Base-by-base conservation (phyloP, 2,797 vertebrate species). In the Sparus aurata region DNA sequence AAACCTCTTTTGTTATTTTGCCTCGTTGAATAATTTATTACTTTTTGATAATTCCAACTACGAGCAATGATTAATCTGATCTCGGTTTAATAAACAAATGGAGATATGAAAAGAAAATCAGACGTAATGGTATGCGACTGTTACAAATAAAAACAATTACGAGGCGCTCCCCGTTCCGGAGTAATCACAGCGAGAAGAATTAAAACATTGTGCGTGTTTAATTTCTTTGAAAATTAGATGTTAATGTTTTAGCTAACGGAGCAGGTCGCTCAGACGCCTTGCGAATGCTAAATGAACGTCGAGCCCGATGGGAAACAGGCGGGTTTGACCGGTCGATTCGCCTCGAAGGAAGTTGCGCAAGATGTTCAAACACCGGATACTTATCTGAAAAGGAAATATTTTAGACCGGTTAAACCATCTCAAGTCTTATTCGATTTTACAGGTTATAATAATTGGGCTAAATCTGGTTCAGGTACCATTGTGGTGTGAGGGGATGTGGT, bases 41-140 rank as follows among this genome's bases (percentile, higher is more conserved):
- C 30, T 27, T 53, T 63, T 63, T 23, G 15, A 41, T 58, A 55
- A 58, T 72, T 30, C 4, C 1, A 54, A 45, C 67, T 73, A 54
- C 47, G 1, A 18, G n/a, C 20, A 1, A 12, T 49, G 50, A 58
- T 11, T 59, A n/a, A 82, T 45, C 69, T 52, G 0, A 20, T 65
- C 22, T 69, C 53, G 2, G 34, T 60, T 59, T 17, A 2, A 49
- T 49, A 55, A 64, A 22, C 27, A 66, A 15, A 38, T 54, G 15
- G 0, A 65, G 65, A 64, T 27, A 6, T 30, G 13, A 18, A 65
- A 72, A 38, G 2, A 43, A 30, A 75, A 57, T 62, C 1, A 50
- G 54, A 12, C 16, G 54, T 30, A 13, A 25, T 30, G 20, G 20
- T 65, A 20, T 49, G 30, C 3, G 17, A 12, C 13, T 61, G 18